Percentiles rank a stretch among this genome's conserved stretches.
Conservation (phyloP, 1,140 invertebrate genomes). For the Liolophura sinensis region DNA sequence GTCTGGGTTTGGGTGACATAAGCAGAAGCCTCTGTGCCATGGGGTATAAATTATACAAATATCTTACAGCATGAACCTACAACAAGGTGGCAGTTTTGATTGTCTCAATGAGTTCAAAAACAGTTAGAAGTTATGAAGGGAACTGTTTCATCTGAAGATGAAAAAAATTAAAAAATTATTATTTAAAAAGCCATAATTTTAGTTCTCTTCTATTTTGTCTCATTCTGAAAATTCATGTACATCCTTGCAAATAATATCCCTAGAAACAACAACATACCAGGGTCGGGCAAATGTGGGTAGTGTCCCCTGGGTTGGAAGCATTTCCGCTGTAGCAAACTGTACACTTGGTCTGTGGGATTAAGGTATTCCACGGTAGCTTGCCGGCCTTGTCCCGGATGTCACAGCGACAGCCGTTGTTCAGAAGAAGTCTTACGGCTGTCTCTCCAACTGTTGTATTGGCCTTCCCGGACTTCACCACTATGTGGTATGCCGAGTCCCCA, state of each 20-base stretch:
- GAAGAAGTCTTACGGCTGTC: conserved; percentile 13
- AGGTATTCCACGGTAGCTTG: conserved; percentile 23
- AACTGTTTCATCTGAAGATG: too few relatives aligned
- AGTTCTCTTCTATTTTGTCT: too few relatives aligned
- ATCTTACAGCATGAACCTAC: too few relatives aligned
- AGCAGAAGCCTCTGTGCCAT: too few relatives aligned
- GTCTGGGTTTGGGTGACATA: too few relatives aligned
- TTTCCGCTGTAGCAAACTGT: conserved; percentile 10
- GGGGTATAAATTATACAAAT: too few relatives aligned
- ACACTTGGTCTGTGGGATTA: conserved; percentile 12
- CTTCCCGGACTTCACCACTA: conserved; percentile 17
- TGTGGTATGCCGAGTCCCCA: conserved; percentile 19
- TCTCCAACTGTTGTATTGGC: conserved; percentile 14
- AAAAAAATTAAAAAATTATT: too few relatives aligned
- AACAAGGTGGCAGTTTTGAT: too few relatives aligned
- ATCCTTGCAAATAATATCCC: conserved; percentile 10
- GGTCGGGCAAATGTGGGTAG: conserved; percentile 12
- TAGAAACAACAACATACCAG: conserved; percentile 12
- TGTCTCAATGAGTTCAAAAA: too few relatives aligned
- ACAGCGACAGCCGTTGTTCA: conserved; percentile 16
- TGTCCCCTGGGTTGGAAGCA: conserved; percentile 12
- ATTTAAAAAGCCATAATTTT: too few relatives aligned
- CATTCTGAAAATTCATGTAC: neutral
- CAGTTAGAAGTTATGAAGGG: too few relatives aligned
- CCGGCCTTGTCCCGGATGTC: conserved; percentile 12